Evolutionary conservation across 2,797 vertebrate species (phyloP).

Genomic region (Channa striata): DNA sequence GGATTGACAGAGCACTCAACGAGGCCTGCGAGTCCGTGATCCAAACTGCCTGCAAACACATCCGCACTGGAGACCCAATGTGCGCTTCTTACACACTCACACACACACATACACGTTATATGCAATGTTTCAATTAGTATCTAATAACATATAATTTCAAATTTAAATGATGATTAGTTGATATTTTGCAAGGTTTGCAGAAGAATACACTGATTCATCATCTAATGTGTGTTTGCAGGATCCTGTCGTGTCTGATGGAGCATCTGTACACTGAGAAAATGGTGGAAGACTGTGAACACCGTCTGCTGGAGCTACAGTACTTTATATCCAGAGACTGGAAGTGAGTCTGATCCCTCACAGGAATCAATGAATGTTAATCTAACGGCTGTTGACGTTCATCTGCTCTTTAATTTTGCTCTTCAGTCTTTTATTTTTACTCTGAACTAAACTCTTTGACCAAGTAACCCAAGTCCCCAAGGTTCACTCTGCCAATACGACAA

Average conservation of each 20-base stretch:
- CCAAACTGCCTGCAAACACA: constrained; percentile 97
- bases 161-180: background rate
- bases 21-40: constrained; percentile 97
- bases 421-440: no score
- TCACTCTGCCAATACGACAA: no score
- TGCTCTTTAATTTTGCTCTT: background rate
- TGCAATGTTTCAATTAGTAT: no score
- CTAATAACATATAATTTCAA: no score
- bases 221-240: constrained; percentile 78
- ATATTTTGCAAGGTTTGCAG: no score
- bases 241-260: constrained; percentile 96
- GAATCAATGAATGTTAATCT: background rate
- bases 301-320: constrained; percentile 94
- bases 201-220: background rate
- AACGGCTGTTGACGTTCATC: background rate
- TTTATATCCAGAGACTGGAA: constrained; percentile 98
- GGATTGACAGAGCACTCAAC: constrained; percentile 94
- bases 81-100: constrained; percentile 64
- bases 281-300: constrained; percentile 95
- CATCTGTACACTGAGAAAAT: constrained; percentile 98
- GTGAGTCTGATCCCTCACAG: constrained; percentile 79
- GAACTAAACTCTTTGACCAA: no score
- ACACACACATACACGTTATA: background rate
- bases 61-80: constrained; percentile 95
- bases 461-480: no score